Percentiles rank a stretch among this genome's conserved stretches.
These are phyloP conservation scores for Odontothrips loti DNA, from an alignment of 2,888 invertebrate genomes.

Conservation along the genomic window DNA sequence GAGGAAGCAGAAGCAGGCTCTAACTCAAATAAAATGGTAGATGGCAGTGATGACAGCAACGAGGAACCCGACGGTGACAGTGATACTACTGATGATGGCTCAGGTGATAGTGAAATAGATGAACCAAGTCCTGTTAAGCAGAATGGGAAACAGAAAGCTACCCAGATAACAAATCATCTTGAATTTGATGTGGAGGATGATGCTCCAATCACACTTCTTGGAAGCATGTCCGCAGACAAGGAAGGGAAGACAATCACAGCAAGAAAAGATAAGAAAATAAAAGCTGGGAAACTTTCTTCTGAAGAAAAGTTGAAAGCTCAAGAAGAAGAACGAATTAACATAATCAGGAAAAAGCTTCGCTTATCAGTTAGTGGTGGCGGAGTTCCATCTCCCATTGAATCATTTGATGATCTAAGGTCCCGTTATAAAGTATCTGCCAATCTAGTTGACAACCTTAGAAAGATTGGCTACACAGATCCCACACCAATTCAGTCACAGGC, in stretches of 20 bases:
- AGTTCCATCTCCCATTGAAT: constrained; percentile 68
- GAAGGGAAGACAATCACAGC: neutral
- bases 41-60: constrained; percentile 45
- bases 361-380: constrained; percentile 76
- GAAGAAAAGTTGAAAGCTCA: constrained; percentile 30
- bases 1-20: constrained; percentile 33
- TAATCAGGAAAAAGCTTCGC: constrained; percentile 67
- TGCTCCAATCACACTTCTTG: constrained; percentile 28
- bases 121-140: neutral
- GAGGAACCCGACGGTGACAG: constrained; percentile 34
- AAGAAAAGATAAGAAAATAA: neutral
- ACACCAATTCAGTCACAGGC: constrained; percentile 93
- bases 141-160: neutral
- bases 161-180: neutral
- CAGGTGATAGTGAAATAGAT: constrained; percentile 41
- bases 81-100: constrained; percentile 46
- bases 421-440: constrained; percentile 55
- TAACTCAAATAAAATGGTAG: constrained; percentile 45
- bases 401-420: constrained; percentile 61
- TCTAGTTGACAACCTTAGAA: constrained; percentile 64
- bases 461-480: constrained; percentile 68
- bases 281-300: constrained; percentile 9
- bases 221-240: neutral
- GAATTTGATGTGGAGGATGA: neutral
- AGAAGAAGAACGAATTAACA: constrained; percentile 50